A percentile compares a stretch with the other conserved stretches of the same genome.
These are phyloP conservation scores for Oenanthe oenanthe DNA, from an alignment of 2,113 vertebrate genomes.

Conservation along the genomic window DNA sequence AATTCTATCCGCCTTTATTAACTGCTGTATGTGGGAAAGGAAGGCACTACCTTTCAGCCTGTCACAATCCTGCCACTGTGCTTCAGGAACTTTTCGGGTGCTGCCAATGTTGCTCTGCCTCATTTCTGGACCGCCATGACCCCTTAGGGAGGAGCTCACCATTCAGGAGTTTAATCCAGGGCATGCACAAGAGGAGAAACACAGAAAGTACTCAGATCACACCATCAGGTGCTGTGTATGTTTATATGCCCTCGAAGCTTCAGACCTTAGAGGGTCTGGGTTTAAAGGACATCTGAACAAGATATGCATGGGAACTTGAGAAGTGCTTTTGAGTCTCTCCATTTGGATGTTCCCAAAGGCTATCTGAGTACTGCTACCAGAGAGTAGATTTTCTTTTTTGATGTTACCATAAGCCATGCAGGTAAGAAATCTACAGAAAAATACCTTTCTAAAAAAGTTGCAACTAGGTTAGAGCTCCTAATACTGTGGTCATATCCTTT, in stretches of 20 bases:
- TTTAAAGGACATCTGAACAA: not conserved
- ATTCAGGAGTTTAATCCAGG: not conserved
- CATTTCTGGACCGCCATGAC: fast-evolving
- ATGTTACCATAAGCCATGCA: not conserved
- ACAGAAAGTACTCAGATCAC: not conserved
- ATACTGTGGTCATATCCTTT: not conserved
- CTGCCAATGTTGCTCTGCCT: not conserved
- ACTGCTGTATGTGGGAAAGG: not conserved
- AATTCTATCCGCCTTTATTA: not conserved
- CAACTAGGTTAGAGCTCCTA: not conserved
- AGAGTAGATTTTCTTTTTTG: not conserved
- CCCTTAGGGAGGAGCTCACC: not conserved
- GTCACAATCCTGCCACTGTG: not conserved
- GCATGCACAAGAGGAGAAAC: not conserved
- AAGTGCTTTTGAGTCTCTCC: fast-evolving
- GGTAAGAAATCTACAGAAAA: not conserved
- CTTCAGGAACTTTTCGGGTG: not conserved
- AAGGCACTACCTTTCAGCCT: not conserved
- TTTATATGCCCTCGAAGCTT: not conserved
- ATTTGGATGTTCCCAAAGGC: not conserved
- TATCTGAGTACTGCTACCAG: not conserved
- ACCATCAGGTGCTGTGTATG: not conserved
- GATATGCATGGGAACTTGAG: fast-evolving
- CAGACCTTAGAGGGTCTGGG: not conserved
- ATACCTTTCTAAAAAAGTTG: not conserved